Evolutionary conservation across 2,113 vertebrate species (phyloP).

Genomic region (Chionomys nivalis): DNA sequence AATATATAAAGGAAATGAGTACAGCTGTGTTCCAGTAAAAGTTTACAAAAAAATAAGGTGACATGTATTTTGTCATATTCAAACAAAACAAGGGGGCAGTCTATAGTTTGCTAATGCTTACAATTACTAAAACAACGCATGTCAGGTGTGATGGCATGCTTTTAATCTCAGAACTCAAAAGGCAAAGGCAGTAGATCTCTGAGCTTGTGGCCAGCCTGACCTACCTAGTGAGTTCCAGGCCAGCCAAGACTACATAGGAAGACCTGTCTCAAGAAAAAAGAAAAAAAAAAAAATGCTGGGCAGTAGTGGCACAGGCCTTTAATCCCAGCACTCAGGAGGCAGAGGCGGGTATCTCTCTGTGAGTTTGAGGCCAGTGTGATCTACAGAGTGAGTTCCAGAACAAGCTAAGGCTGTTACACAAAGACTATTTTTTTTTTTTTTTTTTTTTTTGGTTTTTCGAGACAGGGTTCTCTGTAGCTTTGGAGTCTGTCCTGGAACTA

Average conservation of each 20-base stretch:
- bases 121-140: not conserved
- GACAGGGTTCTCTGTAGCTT: no score
- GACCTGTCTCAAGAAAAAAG: not conserved
- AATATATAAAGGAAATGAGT: conserved; percentile 20
- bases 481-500: no score
- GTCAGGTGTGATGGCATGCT: no score
- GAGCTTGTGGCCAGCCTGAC: not conserved
- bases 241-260: not conserved
- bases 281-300: not conserved
- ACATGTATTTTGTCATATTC: not conserved
- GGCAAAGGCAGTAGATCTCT: not conserved
- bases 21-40: not conserved
- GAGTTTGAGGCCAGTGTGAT: no score
- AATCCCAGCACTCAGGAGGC: no score
- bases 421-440: no score
- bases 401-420: no score
- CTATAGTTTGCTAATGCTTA: not conserved
- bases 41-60: conserved; percentile 27
- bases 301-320: no score
- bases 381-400: no score
- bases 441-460: no score
- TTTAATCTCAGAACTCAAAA: not conserved
- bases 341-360: no score
- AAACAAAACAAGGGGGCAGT: not conserved
- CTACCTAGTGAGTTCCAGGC: not conserved